These are phyloP conservation scores for Plectropomus leopardus DNA, from an alignment of 2,113 vertebrate species.

Conservation along the genomic window DNA sequence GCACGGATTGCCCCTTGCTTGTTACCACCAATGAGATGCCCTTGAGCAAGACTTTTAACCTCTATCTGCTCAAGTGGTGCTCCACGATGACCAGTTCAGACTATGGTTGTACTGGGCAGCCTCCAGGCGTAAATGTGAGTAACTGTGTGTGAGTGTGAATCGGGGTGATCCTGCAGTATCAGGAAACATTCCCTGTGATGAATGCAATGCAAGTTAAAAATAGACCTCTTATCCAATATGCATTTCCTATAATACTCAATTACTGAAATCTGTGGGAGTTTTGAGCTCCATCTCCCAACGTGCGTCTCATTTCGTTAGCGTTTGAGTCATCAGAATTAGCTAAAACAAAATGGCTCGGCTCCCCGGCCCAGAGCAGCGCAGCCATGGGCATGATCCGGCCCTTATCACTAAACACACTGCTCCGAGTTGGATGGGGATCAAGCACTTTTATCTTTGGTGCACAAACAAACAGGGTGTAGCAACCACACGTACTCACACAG, in stretches of 20 bases:
- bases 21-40: constrained; percentile 26
- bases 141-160: not conserved
- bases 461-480: constrained; percentile 40
- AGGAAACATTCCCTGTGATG: constrained; percentile 4
- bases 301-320: constrained; percentile 44
- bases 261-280: constrained; percentile 39
- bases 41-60: constrained; percentile 43
- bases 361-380: constrained; percentile 37
- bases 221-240: constrained; percentile 25
- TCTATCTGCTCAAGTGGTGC: constrained; percentile 12
- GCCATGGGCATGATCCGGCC: constrained; percentile 49
- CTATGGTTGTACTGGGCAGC: constrained; percentile 5
- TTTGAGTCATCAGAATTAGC: constrained; percentile 59
- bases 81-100: constrained; percentile 5
- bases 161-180: not conserved
- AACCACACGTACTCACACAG: not conserved
- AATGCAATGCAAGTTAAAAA: constrained; percentile 31
- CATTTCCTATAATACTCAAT: constrained; percentile 42
- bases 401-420: constrained; percentile 66
- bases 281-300: constrained; percentile 42
- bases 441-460: constrained; percentile 42
- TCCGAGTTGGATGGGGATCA: constrained; percentile 60
- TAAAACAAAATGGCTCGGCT: constrained; percentile 66
- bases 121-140: constrained; percentile 26
- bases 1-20: not conserved